phyloP scores from a whole-genome alignment of 1,140 invertebrate genomes.

The Ganaspis sp. region DNA sequence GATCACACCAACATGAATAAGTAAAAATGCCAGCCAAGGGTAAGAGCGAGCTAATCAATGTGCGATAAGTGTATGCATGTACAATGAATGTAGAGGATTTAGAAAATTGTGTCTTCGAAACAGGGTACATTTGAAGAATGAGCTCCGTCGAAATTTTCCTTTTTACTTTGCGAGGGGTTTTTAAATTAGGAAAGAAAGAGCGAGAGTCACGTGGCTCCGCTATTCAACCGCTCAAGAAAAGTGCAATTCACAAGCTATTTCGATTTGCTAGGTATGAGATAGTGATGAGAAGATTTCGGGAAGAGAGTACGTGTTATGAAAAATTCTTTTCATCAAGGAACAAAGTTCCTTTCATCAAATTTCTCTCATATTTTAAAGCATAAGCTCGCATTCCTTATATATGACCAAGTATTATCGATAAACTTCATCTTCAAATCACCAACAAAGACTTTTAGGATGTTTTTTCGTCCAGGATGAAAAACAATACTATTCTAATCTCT shows the following conservation, averaged over 20 bases:
- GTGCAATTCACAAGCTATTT: conserved; percentile 12
- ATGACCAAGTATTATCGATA: too few species aligned
- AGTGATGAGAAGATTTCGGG: not conserved
- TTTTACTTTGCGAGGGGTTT: not conserved
- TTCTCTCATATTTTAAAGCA: too few species aligned
- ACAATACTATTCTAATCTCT: not conserved
- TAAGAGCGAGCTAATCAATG: not conserved
- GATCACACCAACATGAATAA: conserved; percentile 60
- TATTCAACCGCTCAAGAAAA: conserved; percentile 23
- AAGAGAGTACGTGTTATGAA: not conserved
- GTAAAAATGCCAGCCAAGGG: conserved; percentile 43
- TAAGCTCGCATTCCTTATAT: too few species aligned
- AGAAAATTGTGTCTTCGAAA: conserved; percentile 5
- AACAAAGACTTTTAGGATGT: too few species aligned
- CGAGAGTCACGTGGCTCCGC: not conserved
- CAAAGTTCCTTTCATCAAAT: too few species aligned
- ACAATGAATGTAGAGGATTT: conserved; percentile 9
- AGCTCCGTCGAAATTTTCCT: conserved; percentile 6
- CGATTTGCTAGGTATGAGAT: conserved; percentile 2
- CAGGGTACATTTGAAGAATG: not conserved
- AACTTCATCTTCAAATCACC: too few species aligned
- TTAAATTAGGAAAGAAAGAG: conserved; percentile 16
- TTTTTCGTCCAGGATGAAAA: not conserved
- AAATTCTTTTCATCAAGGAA: not conserved
- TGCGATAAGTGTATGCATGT: not conserved